Percentiles rank a stretch among this genome's conserved stretches.
Conservation (phyloP, 2,113 vertebrate species). For the Grammomys dolichurus region DNA sequence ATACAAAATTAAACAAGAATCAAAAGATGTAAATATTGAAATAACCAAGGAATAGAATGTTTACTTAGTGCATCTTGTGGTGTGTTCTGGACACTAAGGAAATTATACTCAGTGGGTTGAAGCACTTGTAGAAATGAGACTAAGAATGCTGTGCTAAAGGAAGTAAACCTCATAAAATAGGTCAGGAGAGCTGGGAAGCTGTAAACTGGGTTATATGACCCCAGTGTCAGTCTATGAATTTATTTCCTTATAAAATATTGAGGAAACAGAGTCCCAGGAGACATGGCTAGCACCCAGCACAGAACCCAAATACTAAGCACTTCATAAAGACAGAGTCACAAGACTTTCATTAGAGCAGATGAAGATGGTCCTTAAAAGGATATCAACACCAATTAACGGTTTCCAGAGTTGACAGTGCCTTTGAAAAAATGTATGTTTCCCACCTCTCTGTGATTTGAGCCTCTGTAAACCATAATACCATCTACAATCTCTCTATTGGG, state of each 20-base stretch:
- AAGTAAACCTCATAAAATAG: not conserved
- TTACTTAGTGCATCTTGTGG: not conserved
- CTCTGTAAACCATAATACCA: not conserved
- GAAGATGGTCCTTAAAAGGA: not conserved
- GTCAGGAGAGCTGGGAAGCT: not conserved
- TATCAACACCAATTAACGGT: not conserved
- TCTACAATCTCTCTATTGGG: constrained; percentile 5
- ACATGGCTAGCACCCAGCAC: not conserved
- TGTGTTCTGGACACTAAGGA: not conserved
- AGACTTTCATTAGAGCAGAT: not conserved
- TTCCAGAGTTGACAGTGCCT: not conserved
- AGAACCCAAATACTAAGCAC: not conserved
- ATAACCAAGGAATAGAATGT: not conserved
- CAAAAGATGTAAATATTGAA: constrained; percentile 14
- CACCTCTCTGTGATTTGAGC: not conserved
- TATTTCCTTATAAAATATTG: not conserved
- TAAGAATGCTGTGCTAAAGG: constrained; percentile 12
- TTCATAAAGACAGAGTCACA: not conserved
- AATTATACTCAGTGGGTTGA: constrained; percentile 1
- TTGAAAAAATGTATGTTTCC: constrained; percentile 23
- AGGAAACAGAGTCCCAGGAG: not conserved
- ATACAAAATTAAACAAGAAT: not conserved
- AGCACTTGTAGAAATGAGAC: constrained; percentile 3
- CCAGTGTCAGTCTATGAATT: not conserved
- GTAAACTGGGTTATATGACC: not conserved